phyloP scores from a whole-genome alignment of 2,113 vertebrate genomes.

The Bothrops jararaca region DNA sequence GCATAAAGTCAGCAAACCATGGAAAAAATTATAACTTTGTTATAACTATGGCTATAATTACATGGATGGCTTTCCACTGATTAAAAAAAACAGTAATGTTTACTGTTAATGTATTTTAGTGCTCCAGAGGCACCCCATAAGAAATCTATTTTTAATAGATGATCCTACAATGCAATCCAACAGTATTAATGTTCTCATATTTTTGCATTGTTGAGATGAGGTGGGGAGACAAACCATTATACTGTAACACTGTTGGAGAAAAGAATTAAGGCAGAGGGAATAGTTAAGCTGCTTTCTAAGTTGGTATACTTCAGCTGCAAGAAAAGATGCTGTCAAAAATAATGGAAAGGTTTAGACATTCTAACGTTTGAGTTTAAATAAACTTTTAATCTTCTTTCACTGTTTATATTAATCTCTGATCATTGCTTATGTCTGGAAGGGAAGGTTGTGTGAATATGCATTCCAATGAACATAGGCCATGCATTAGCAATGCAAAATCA shows the following conservation, averaged over 20 bases:
- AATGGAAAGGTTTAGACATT: neutral
- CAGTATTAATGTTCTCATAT: neutral
- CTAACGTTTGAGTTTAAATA: neutral
- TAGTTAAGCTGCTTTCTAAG: neutral
- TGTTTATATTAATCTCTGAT: neutral
- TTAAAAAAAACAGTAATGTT: neutral
- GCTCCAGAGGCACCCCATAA: neutral
- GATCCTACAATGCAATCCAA: neutral
- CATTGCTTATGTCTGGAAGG: neutral
- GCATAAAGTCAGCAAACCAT: neutral
- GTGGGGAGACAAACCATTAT: neutral
- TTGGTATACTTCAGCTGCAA: neutral
- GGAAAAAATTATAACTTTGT: neutral
- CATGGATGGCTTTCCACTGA: neutral
- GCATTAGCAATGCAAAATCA: neutral
- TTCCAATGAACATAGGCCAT: neutral
- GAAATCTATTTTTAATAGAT: neutral
- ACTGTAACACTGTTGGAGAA: neutral
- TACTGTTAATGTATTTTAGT: neutral
- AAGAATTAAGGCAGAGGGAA: neutral
- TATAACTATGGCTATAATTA: neutral
- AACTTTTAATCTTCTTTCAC: neutral
- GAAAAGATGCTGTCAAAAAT: neutral
- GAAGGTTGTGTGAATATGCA: neutral
- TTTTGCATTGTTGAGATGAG: neutral